Percentiles rank a stretch among this genome's conserved stretches.
These are phyloP conservation scores for Chiloscyllium punctatum DNA, from an alignment of 2,797 vertebrate species.

Conservation along the genomic window DNA sequence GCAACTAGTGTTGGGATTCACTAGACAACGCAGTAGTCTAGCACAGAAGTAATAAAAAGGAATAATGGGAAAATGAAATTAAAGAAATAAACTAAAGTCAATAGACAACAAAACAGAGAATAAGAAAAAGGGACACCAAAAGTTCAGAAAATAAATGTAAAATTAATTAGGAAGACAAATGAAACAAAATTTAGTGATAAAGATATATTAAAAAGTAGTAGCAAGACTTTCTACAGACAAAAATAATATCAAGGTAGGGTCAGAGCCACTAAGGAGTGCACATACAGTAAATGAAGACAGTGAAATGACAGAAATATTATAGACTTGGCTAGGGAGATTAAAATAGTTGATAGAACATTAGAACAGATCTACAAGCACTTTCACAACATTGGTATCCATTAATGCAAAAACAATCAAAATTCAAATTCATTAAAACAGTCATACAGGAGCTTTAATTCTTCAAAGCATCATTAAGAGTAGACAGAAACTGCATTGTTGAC, in stretches of 20 bases:
- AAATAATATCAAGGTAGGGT: not conserved
- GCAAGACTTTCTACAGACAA: not conserved
- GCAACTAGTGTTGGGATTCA: no score
- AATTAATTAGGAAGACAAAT: not conserved
- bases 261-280: not conserved
- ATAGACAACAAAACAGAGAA: not conserved
- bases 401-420: no score
- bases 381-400: no score
- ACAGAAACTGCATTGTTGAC: no score
- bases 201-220: not conserved
- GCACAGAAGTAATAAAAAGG: no score
- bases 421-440: no score
- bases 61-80: not conserved
- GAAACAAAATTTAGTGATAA: not conserved
- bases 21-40: no score
- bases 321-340: not conserved
- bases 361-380: not conserved
- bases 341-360: not conserved
- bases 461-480: no score
- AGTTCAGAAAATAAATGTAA: not conserved
- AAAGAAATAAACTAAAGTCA: not conserved
- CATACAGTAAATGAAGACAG: not conserved
- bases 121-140: not conserved
- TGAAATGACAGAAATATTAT: not conserved
- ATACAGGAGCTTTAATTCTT: no score